These are phyloP conservation scores for Moxostoma hubbsi DNA, from an alignment of 2,797 vertebrate species.

Conservation along the genomic window DNA sequence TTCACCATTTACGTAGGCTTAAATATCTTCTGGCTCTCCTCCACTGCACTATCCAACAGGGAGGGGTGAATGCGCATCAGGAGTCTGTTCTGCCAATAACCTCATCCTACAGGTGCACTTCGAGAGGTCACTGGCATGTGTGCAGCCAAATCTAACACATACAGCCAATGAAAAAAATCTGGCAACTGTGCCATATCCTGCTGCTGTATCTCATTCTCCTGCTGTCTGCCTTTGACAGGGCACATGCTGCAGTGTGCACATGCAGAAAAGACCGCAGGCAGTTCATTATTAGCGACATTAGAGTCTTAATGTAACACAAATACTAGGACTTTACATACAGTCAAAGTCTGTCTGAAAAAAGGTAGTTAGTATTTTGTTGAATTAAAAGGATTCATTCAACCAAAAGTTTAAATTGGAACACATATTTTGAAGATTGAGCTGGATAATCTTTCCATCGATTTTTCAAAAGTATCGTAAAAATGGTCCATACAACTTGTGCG, in stretches of 20 bases:
- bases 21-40: conserved; percentile 67
- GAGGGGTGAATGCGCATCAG: conserved; percentile 70
- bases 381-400: neutral
- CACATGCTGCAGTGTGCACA: conserved; percentile 3
- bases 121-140: conserved; percentile 74
- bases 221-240: conserved; percentile 33
- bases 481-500: too few relatives aligned
- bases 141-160: conserved; percentile 63
- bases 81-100: conserved; percentile 78
- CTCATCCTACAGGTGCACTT: conserved; percentile 71
- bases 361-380: neutral
- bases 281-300: conserved; percentile 8
- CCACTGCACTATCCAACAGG: conserved; percentile 61
- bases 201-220: conserved; percentile 34
- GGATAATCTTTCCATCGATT: too few relatives aligned
- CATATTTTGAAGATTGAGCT: too few relatives aligned
- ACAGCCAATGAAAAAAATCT: conserved; percentile 53
- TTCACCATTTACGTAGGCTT: conserved; percentile 53
- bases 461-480: too few relatives aligned
- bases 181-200: conserved; percentile 65
- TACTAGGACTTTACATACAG: neutral
- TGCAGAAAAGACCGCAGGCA: neutral
- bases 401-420: too few relatives aligned
- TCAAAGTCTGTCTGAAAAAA: neutral
- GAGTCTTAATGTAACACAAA: conserved; percentile 12